phyloP scores from a whole-genome alignment of 23 tunicate genomes.

The Styela plicata region DNA sequence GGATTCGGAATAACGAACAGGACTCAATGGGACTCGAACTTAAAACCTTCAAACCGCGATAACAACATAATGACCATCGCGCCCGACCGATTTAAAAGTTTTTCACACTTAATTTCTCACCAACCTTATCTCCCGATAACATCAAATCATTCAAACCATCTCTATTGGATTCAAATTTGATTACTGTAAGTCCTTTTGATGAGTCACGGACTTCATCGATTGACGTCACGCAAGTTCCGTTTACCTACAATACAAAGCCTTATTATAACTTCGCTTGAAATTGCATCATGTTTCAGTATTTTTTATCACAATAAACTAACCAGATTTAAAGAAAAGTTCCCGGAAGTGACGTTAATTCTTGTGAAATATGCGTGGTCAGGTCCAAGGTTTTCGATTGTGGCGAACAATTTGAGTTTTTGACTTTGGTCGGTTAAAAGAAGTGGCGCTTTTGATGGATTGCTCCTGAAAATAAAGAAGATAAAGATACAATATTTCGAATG shows the following conservation, averaged over 20 bases:
- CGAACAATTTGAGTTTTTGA: background rate
- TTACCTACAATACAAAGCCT: background rate
- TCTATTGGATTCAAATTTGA: background rate
- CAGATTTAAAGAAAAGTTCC: conserved; percentile 2
- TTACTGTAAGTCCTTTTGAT: background rate
- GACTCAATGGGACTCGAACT: no score
- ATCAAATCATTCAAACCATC: background rate
- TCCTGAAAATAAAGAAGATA: no score
- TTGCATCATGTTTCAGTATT: no score
- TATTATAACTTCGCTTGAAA: no score
- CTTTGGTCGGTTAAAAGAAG: background rate
- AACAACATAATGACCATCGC: no score
- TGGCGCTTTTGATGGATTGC: background rate
- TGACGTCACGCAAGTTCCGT: background rate
- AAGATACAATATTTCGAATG: no score
- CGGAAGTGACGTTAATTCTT: conserved; percentile 26
- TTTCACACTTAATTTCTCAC: no score
- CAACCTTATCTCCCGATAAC: background rate
- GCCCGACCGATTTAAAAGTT: no score
- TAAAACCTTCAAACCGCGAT: no score
- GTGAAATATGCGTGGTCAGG: conserved; percentile 40
- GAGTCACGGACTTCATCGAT: background rate
- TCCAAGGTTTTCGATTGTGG: conserved; percentile 20
- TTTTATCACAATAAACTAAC: no score
- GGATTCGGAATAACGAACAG: no score